Conservation (phyloP, 2,888 invertebrate species). For the Drosophila anceps region DNA sequence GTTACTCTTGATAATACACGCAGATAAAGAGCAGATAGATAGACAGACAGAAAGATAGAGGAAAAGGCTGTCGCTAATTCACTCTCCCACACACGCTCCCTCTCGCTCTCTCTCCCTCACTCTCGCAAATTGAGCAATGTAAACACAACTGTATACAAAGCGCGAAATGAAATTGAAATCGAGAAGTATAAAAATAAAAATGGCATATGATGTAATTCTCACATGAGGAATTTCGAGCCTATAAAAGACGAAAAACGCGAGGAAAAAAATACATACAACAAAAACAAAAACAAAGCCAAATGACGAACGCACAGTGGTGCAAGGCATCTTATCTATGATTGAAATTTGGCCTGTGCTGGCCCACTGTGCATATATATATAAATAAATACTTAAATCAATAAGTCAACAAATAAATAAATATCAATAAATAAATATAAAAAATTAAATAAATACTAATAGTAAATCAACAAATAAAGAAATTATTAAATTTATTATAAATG, state of each 20-base stretch:
- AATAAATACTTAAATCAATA: too few relatives aligned
- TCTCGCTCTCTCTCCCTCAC: too few relatives aligned
- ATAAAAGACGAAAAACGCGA: slow-evolving; percentile 24
- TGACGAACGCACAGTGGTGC: slow-evolving; percentile 30
- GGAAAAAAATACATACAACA: too few relatives aligned
- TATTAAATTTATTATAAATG: too few relatives aligned
- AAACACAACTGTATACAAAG: slow-evolving; percentile 23
- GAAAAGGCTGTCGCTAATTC: slow-evolving; percentile 1
- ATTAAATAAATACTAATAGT: too few relatives aligned
- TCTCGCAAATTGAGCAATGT: slow-evolving; percentile 30
- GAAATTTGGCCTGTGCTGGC: too few relatives aligned
- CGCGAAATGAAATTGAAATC: slow-evolving; percentile 55
- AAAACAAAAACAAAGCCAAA: too few relatives aligned
- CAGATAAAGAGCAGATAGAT: slow-evolving; percentile 11
- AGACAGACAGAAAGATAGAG: background rate
- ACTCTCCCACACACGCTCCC: background rate
- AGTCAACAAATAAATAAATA: too few relatives aligned
- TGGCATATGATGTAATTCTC: slow-evolving; percentile 67
- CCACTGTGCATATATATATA: slow-evolving; percentile 13
- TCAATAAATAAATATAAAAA: too few relatives aligned
- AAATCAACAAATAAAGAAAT: too few relatives aligned
- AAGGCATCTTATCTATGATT: background rate
- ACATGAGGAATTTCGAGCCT: slow-evolving; percentile 50
- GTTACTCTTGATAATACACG: slow-evolving; percentile 7
- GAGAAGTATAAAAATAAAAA: slow-evolving; percentile 44